Evolutionary conservation across 2,888 invertebrate genomes (phyloP).

Genomic region (Drosophila melanosoma): DNA sequence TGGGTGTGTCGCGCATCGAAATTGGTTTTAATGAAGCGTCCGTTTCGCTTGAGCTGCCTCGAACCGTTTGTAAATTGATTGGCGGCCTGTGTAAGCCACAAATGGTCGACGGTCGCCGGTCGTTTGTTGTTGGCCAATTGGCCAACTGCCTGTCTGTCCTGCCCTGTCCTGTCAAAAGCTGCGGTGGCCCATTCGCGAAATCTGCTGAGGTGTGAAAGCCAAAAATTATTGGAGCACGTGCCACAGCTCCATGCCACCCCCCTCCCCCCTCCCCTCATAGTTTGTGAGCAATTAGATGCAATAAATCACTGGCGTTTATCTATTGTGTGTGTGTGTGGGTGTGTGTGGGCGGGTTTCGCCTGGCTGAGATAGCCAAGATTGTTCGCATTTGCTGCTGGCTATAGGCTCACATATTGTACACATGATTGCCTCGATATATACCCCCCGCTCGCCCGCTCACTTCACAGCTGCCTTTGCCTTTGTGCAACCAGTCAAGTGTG

Average conservation of each 20-base stretch:
- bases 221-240: slow-evolving; percentile 79
- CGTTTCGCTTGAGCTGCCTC: slow-evolving; percentile 42
- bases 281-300: slow-evolving; percentile 76
- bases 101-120: slow-evolving; percentile 38
- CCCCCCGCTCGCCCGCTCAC: background rate
- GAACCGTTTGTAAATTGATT: slow-evolving; percentile 52
- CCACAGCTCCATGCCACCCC: slow-evolving; percentile 38
- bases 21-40: slow-evolving; percentile 74
- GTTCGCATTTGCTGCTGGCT: slow-evolving; percentile 34
- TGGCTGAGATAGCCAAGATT: slow-evolving; percentile 42
- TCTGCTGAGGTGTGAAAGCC: slow-evolving; percentile 66
- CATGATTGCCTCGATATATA: slow-evolving; percentile 47
- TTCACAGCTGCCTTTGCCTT: background rate
- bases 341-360: slow-evolving; percentile 21
- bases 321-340: slow-evolving; percentile 21
- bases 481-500: slow-evolving; percentile 4
- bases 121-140: slow-evolving; percentile 11
- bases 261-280: background rate
- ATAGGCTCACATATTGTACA: slow-evolving; percentile 58
- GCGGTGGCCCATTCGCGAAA: slow-evolving; percentile 47
- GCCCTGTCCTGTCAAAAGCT: slow-evolving; percentile 1
- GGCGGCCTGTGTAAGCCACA: slow-evolving; percentile 57
- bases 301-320: slow-evolving; percentile 70
- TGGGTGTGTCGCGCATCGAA: slow-evolving; percentile 52
- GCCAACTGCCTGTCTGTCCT: slow-evolving; percentile 5